Conservation (phyloP, 2,888 invertebrate species). For the Perizoma affinitatum region DNA sequence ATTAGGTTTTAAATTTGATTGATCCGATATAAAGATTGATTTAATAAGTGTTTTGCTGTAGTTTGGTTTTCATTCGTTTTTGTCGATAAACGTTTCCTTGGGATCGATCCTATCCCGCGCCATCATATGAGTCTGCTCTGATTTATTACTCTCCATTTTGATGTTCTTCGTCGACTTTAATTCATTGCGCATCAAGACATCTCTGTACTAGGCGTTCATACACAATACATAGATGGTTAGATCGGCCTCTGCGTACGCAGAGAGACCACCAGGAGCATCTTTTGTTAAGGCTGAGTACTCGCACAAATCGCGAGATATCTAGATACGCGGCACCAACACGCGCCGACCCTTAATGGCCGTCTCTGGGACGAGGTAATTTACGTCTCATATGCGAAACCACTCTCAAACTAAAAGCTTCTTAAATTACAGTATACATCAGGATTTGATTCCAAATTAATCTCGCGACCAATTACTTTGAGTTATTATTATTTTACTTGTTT, state of each 20-base stretch:
- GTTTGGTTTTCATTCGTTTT: conserved; percentile 69
- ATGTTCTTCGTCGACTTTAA: conserved; percentile 20
- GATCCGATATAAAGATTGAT: conserved; percentile 83
- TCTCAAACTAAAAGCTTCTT: conserved; percentile 79
- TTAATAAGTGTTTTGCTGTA: conserved; percentile 79
- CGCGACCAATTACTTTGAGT: conserved; percentile 55
- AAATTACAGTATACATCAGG: conserved; percentile 76
- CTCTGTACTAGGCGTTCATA: conserved; percentile 22
- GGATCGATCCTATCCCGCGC: conserved; percentile 61
- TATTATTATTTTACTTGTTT: conserved; percentile 1
- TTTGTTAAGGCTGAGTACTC: conserved; percentile 74
- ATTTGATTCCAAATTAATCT: conserved; percentile 81
- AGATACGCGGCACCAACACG: conserved; percentile 75
- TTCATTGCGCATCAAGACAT: conserved; percentile 5
- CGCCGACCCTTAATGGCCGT: conserved; percentile 73
- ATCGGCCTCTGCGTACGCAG: conserved; percentile 58
- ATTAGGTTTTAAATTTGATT: conserved; percentile 83
- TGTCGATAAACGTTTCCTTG: conserved; percentile 71
- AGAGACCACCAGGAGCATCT: conserved; percentile 76
- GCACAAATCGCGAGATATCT: conserved; percentile 76
- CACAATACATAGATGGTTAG: conserved; percentile 60
- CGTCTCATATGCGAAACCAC: conserved; percentile 81
- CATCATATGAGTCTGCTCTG: conserved; percentile 63
- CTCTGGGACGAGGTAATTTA: conserved; percentile 77
- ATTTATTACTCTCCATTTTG: conserved; percentile 53